These are phyloP conservation scores for Cavia porcellus DNA, from an alignment of 2,113 vertebrate species.

Conservation along the genomic window DNA sequence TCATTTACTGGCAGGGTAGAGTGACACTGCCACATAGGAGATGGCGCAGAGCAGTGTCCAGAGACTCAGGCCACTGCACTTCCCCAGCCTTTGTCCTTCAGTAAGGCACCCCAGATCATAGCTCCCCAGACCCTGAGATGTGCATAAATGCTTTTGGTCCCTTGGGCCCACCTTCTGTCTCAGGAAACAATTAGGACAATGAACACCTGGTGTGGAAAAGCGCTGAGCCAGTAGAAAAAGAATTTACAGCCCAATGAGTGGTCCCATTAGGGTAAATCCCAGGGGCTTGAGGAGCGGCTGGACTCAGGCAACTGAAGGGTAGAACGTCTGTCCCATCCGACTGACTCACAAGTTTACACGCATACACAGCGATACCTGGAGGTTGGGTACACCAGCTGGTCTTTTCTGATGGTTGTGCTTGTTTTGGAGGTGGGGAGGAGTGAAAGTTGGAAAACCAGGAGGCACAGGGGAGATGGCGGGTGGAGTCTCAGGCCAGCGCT, in stretches of 20 bases:
- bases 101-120: background rate
- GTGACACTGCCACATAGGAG: background rate
- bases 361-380: background rate
- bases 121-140: background rate
- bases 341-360: background rate
- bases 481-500: background rate
- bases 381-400: background rate
- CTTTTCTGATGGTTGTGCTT: background rate
- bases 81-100: background rate
- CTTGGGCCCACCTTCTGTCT: background rate
- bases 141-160: background rate
- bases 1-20: background rate
- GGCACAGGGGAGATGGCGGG: rapidly evolving
- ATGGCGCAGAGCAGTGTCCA: background rate
- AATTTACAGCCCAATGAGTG: conserved; percentile 14
- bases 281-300: background rate
- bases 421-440: background rate
- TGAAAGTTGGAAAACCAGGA: background rate
- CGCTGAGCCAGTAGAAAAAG: conserved; percentile 2
- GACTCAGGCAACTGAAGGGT: background rate
- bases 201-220: conserved; percentile 38
- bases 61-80: background rate
- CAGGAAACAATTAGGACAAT: conserved; percentile 2
- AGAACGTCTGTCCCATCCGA: background rate
- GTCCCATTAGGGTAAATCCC: background rate